Evolutionary conservation across 2,888 invertebrate genomes (phyloP).

Genomic region (Cryptophagus acutangulus): DNA sequence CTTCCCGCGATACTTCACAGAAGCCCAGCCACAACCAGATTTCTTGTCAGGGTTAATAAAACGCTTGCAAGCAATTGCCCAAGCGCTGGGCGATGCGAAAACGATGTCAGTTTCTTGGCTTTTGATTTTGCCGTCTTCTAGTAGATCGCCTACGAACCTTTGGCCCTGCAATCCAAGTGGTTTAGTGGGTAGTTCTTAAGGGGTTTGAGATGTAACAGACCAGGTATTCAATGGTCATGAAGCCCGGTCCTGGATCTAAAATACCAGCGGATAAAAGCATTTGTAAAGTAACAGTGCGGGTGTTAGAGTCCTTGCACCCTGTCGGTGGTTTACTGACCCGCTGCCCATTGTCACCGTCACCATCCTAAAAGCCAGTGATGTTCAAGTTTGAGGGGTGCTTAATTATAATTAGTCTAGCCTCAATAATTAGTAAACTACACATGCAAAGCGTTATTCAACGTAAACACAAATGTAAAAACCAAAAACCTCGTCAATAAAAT

Average conservation of each 20-base stretch:
- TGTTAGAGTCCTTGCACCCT: conserved; percentile 32
- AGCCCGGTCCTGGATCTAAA: conserved; percentile 74
- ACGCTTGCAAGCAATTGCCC: conserved; percentile 89
- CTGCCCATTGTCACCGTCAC: conserved; percentile 36
- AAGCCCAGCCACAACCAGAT: conserved; percentile 91
- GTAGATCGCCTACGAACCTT: conserved; percentile 81
- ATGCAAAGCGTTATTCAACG: neutral
- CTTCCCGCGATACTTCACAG: conserved; percentile 81
- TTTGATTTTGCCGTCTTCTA: conserved; percentile 82
- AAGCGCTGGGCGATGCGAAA: conserved; percentile 85
- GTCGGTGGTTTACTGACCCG: conserved; percentile 33
- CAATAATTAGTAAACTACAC: neutral
- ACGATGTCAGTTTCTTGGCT: conserved; percentile 83
- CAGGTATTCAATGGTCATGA: conserved; percentile 87
- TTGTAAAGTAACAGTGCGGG: conserved; percentile 69
- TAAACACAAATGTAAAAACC: conserved; percentile 15
- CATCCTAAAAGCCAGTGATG: conserved; percentile 35
- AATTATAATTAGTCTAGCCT: neutral
- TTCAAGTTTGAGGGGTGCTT: neutral
- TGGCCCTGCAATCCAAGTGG: too few species aligned
- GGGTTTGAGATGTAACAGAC: too few species aligned
- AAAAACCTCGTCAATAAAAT: conserved; percentile 55
- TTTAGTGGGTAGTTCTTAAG: too few species aligned
- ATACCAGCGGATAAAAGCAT: conserved; percentile 82
- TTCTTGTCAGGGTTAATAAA: conserved; percentile 88